Evolutionary conservation across 2,113 vertebrate species (phyloP), one percentile per base, ranked within the genome.

Genomic region (Chaetodon auriga): DNA sequence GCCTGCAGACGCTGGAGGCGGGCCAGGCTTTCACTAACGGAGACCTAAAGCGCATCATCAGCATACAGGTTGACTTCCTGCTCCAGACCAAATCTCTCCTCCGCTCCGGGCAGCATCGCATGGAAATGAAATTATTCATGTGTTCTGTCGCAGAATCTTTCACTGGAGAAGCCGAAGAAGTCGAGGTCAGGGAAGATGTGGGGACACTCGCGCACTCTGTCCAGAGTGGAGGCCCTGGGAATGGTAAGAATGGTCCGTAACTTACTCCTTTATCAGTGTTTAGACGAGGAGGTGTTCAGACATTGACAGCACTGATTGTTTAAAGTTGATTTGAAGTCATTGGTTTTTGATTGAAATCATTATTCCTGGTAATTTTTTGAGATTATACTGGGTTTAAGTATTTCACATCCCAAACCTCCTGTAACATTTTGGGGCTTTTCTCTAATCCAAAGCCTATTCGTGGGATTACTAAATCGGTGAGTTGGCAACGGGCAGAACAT

Each of bases 121-220:
- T 57, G 18, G 49, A 38, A 57, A n/a, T 15, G 16, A 8, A 43
- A 18, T 2, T 3, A 19, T 51, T n/a, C 2, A 48, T 51, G 2
- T 48, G 3, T 57, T 77, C 30, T 15, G 12, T 14, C 6, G 1
- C 58, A 95, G 95, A 95, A 96, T 87, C 84, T 93, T 70, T 96
- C 0, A 60, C 68, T 97, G 0, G 97, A 97, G 90, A 98, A 97
- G 78, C 97, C 97, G 0, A 97, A 97, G 92, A 99, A 96, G 61
- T 4, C 70, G 3, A 97, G 95, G 65, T 90, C 77, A 25, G 96
- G 94, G 57, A 97, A 94, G 82, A 96, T 97, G 58, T 97, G 96
- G 96, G 96, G 97, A 70, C 97, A 96, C 80, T 96, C 61, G 84
- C 97, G 94, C 72, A 97, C 96, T 2, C 95, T 97, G 0, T 97